Conservation (phyloP, 2,888 invertebrate species). For the Furcula furcula region DNA sequence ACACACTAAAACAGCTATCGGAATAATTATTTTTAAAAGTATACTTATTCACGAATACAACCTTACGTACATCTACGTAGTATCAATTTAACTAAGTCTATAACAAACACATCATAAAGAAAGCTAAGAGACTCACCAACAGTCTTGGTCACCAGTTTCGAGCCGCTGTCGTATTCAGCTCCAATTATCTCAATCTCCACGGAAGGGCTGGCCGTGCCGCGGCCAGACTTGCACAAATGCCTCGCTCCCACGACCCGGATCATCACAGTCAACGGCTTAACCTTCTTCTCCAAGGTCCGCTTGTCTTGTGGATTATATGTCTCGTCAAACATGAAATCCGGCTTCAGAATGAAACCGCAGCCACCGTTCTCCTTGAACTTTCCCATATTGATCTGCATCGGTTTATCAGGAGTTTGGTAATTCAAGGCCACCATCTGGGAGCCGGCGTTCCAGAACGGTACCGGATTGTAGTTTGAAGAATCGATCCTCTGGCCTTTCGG, state of each 20-base stretch:
- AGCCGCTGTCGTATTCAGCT: slow-evolving; percentile 91
- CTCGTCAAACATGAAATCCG: slow-evolving; percentile 92
- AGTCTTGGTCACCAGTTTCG: slow-evolving; percentile 92
- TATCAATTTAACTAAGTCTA: too few relatives aligned
- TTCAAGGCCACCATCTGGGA: slow-evolving; percentile 99
- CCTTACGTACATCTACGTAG: too few relatives aligned
- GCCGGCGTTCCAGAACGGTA: slow-evolving; percentile 97
- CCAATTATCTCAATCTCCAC: slow-evolving; percentile 96
- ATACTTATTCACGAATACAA: too few relatives aligned
- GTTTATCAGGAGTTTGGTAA: slow-evolving; percentile 97
- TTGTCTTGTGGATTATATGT: slow-evolving; percentile 90
- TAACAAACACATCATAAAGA: too few relatives aligned
- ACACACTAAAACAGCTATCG: too few relatives aligned
- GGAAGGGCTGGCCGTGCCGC: slow-evolving; percentile 93
- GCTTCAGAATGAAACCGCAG: slow-evolving; percentile 96
- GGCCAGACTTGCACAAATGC: slow-evolving; percentile 91
- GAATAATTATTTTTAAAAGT: too few relatives aligned
- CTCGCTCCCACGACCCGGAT: slow-evolving; percentile 94
- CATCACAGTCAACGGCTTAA: slow-evolving; percentile 79
- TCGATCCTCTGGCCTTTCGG: slow-evolving; percentile 97
- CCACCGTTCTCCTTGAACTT: slow-evolving; percentile 95
- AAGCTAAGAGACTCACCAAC: slow-evolving; percentile 83
- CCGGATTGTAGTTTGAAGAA: slow-evolving; percentile 98
- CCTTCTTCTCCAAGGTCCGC: slow-evolving; percentile 69
- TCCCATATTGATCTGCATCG: slow-evolving; percentile 98